These are phyloP conservation scores for Apus apus DNA, from an alignment of 2,113 vertebrate genomes.

Conservation along the genomic window DNA sequence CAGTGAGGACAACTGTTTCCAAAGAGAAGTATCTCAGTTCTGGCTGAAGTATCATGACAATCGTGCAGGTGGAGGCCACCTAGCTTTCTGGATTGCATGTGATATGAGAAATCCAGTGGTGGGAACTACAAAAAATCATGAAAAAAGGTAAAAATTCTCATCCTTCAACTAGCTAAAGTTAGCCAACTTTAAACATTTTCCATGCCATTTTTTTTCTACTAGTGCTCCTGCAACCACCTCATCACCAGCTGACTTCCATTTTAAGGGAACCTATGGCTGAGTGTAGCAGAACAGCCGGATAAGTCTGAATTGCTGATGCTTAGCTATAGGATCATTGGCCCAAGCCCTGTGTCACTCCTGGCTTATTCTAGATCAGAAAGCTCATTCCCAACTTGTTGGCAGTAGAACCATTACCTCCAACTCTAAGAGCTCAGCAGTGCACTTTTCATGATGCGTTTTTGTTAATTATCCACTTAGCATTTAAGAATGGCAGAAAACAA, in stretches of 20 bases:
- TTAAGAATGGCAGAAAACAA: not conserved
- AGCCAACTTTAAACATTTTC: not conserved
- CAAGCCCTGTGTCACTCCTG: not conserved
- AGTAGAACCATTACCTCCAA: not conserved
- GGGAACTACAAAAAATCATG: not conserved
- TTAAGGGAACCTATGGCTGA: not conserved
- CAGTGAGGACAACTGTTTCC: not conserved
- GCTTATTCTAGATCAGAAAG: not conserved
- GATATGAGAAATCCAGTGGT: not conserved
- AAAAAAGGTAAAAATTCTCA: not conserved
- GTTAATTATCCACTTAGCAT: not conserved
- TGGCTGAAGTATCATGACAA: not conserved
- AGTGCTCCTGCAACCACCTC: not conserved
- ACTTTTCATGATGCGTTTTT: not conserved
- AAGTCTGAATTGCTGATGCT: not conserved
- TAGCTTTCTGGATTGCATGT: not conserved
- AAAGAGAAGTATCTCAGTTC: not conserved
- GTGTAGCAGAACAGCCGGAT: not conserved
- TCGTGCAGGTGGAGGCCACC: not conserved
- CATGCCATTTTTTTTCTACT: not conserved
- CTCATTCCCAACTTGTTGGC: fast-evolving
- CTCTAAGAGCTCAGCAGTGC: not conserved
- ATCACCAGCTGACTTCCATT: not conserved
- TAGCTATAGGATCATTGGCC: not conserved
- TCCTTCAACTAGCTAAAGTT: not conserved